Conservation (phyloP, 2,888 invertebrate genomes). For the Unio delphinus region DNA sequence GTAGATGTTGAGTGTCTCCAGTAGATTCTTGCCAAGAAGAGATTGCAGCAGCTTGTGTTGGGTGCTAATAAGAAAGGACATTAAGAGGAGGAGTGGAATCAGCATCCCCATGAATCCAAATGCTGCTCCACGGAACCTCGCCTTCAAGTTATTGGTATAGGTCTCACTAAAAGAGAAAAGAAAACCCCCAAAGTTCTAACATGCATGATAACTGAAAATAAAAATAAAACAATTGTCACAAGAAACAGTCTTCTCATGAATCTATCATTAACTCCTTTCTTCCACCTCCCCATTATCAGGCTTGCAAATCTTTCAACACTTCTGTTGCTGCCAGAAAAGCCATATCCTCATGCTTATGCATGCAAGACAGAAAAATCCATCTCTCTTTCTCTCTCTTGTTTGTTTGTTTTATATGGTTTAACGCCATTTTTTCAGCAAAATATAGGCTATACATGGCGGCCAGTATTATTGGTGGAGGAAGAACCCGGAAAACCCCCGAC, state of each 20-base stretch:
- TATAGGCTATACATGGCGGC: too few relatives aligned
- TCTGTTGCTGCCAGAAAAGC: too few relatives aligned
- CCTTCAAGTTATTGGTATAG: slow-evolving; percentile 59
- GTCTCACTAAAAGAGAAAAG: slow-evolving; percentile 33
- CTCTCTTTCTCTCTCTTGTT: too few relatives aligned
- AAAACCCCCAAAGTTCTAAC: background rate
- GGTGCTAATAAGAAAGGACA: slow-evolving; percentile 68
- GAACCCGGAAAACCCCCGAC: too few relatives aligned
- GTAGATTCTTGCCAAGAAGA: slow-evolving; percentile 58
- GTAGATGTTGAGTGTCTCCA: slow-evolving; percentile 61
- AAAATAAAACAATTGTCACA: background rate
- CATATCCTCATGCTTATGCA: too few relatives aligned
- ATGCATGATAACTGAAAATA: background rate
- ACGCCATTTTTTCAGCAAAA: too few relatives aligned
- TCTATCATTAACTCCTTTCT: too few relatives aligned
- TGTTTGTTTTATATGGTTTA: too few relatives aligned
- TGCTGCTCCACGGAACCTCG: slow-evolving; percentile 65
- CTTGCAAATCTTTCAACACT: too few relatives aligned
- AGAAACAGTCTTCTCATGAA: background rate
- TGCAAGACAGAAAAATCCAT: too few relatives aligned
- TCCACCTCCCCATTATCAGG: too few relatives aligned
- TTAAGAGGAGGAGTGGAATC: slow-evolving; percentile 62
- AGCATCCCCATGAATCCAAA: slow-evolving; percentile 68
- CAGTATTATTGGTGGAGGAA: too few relatives aligned
- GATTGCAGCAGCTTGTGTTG: slow-evolving; percentile 57